Evolutionary conservation across 2,113 vertebrate species (phyloP).

Genomic region (Dromas ardeola): DNA sequence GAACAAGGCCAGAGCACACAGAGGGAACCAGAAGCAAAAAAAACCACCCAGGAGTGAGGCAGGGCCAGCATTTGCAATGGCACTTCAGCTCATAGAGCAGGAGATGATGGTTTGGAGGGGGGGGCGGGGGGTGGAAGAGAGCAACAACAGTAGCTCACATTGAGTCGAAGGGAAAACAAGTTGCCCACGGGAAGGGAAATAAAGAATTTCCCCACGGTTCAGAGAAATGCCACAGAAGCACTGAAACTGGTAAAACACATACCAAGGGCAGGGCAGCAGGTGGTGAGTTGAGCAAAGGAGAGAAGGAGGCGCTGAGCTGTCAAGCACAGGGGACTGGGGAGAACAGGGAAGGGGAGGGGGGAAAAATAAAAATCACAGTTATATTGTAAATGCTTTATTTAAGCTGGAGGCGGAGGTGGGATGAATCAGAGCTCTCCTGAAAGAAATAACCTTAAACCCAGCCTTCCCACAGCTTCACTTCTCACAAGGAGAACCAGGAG

Average conservation of each 20-base stretch:
- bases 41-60: neutral
- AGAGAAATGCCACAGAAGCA: neutral
- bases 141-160: neutral
- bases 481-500: neutral
- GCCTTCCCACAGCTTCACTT: neutral
- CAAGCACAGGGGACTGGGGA: neutral
- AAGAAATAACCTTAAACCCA: neutral
- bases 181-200: neutral
- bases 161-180: neutral
- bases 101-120: neutral
- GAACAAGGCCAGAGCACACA: neutral
- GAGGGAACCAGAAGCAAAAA: neutral
- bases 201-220: neutral
- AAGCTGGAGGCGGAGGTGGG: neutral
- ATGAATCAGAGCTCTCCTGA: neutral
- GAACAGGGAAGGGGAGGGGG: neutral
- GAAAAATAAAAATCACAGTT: neutral
- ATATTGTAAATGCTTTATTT: neutral
- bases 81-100: neutral
- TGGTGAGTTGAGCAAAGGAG: neutral
- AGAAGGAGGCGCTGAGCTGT: neutral
- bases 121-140: neutral
- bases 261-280: neutral
- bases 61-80: neutral
- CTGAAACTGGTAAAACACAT: neutral